Evolutionary conservation across 2,888 invertebrate species (phyloP).

Genomic region (Volucella bombylans): DNA sequence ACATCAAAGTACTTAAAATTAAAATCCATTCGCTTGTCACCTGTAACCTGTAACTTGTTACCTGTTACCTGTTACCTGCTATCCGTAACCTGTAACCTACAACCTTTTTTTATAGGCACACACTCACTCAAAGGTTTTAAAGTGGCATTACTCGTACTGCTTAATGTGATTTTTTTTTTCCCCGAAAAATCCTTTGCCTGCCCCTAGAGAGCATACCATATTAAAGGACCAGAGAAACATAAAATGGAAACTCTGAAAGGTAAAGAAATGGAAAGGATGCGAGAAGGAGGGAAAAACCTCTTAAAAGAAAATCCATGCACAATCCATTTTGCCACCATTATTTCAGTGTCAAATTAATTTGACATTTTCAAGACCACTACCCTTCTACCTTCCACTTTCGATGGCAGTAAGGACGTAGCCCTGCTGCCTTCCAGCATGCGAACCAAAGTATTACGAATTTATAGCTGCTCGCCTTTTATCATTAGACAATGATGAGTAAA

Average conservation of each 20-base stretch:
- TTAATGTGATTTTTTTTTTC: conserved; percentile 34
- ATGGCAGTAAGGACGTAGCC: no score
- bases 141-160: conserved; percentile 16
- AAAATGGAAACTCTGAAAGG: no score
- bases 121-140: conserved; percentile 21
- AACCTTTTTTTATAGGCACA: conserved; percentile 26
- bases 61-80: conserved; percentile 25
- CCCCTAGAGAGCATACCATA: background rate
- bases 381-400: background rate
- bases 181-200: background rate
- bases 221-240: background rate
- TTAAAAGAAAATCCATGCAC: conserved; percentile 29
- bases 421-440: background rate
- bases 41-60: conserved; percentile 28
- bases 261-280: background rate
- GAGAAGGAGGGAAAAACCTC: background rate
- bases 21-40: conserved; percentile 49
- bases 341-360: conserved; percentile 41
- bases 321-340: conserved; percentile 28
- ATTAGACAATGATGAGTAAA: background rate
- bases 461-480: conserved; percentile 19
- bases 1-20: conserved; percentile 45
- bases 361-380: conserved; percentile 34
- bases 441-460: conserved; percentile 39
- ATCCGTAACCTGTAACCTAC: conserved; percentile 11